Conservation (phyloP, 2,888 invertebrate genomes). For the Eupithecia abbreviata region DNA sequence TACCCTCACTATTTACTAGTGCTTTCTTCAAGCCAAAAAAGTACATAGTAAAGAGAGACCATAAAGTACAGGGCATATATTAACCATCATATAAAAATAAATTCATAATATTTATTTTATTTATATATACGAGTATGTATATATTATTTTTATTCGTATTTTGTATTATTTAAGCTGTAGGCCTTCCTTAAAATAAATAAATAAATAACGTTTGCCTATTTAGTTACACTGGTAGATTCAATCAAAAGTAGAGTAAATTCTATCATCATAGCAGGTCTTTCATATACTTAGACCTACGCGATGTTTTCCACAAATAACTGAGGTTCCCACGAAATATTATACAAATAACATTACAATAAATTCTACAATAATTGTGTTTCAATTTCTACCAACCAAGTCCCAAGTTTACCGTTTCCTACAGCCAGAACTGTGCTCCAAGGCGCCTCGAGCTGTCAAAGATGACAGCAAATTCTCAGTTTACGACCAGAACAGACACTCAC, state of each 20-base stretch:
- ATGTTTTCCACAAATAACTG: neutral
- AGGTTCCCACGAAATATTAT: neutral
- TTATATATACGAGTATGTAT: too few species aligned
- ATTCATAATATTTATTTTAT: too few species aligned
- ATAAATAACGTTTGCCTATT: neutral
- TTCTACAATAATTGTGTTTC: conserved; percentile 1
- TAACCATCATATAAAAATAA: too few species aligned
- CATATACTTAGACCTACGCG: too few species aligned
- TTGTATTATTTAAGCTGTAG: too few species aligned
- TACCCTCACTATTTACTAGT: neutral
- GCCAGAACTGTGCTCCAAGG: conserved; percentile 39
- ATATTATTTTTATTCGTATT: too few species aligned
- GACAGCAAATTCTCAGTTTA: conserved; percentile 52
- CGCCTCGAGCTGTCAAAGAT: conserved; percentile 55
- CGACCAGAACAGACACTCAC: conserved; percentile 34
- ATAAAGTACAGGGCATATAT: too few species aligned
- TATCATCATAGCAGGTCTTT: neutral
- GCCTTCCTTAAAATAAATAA: too few species aligned
- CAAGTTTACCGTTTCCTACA: neutral
- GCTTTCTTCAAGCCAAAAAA: neutral
- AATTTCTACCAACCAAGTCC: conserved; percentile 1
- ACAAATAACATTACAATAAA: neutral
- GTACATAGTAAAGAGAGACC: neutral
- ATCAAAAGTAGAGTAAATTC: neutral
- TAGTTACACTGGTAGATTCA: neutral